A percentile compares a stretch with the other conserved stretches of the same genome.
phyloP scores from a whole-genome alignment of 2,888 invertebrate species.

The Sarcophaga variegata region DNA sequence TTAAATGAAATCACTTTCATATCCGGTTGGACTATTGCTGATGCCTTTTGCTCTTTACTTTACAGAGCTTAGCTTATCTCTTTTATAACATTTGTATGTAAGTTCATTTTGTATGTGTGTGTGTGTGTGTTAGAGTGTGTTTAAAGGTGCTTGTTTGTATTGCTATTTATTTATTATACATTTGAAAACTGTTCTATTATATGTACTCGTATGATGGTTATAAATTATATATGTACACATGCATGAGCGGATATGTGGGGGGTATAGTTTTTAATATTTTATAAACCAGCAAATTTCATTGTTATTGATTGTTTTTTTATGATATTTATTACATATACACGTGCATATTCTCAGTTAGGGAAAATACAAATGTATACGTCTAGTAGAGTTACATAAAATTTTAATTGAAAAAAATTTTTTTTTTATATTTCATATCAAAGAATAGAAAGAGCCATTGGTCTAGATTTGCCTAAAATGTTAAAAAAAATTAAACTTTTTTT shows the following conservation, averaged over 20 bases:
- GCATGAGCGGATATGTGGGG: background rate
- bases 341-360: background rate
- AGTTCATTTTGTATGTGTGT: background rate
- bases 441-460: too few relatives aligned
- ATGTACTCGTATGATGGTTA: background rate
- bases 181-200: background rate
- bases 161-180: background rate
- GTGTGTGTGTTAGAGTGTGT: background rate
- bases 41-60: background rate
- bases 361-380: background rate
- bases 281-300: slow-evolving; percentile 18
- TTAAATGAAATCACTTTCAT: slow-evolving; percentile 44
- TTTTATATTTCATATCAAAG: too few relatives aligned
- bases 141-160: background rate
- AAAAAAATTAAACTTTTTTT: too few relatives aligned
- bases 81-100: background rate
- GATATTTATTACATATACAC: background rate
- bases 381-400: too few relatives aligned
- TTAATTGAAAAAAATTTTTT: too few relatives aligned
- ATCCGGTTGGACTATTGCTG: slow-evolving; percentile 38
- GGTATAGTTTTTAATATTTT: slow-evolving; percentile 11
- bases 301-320: slow-evolving; percentile 34
- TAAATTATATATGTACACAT: background rate
- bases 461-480: too few relatives aligned
- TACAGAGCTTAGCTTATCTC: background rate